phyloP scores from a whole-genome alignment of 2,888 invertebrate species.

The Drosophila sordidapex region DNA sequence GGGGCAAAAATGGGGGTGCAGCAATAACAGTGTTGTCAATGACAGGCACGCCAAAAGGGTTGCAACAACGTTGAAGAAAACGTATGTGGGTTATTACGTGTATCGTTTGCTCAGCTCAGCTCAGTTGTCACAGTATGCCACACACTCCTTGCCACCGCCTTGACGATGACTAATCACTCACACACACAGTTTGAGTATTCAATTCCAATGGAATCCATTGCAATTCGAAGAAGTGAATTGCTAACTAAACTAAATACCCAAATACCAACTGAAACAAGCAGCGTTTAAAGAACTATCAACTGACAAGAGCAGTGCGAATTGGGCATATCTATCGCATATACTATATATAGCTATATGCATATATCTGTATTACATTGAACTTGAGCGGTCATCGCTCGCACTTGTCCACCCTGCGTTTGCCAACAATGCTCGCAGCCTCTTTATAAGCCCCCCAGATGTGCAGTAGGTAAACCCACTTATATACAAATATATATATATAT shows the following conservation, averaged over 20 bases:
- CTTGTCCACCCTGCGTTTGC: neutral
- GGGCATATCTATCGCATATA: neutral
- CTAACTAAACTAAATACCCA: neutral
- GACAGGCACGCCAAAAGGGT: slow-evolving; percentile 10
- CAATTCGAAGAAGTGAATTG: neutral
- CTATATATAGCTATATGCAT: neutral
- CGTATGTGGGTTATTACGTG: slow-evolving; percentile 10
- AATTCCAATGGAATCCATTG: neutral
- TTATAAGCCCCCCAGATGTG: neutral
- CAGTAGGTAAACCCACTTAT: neutral
- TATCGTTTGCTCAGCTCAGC: neutral
- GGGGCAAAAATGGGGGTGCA: neutral
- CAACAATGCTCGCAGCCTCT: slow-evolving; percentile 7
- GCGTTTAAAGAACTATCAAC: neutral
- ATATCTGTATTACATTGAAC: slow-evolving; percentile 32
- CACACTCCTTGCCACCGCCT: neutral
- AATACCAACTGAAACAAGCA: neutral
- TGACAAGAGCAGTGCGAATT: neutral
- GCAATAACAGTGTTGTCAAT: slow-evolving; percentile 6
- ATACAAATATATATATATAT: neutral
- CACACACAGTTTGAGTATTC: neutral
- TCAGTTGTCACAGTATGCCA: neutral
- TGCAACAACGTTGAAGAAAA: slow-evolving; percentile 3
- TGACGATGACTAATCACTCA: neutral
- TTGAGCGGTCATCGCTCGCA: slow-evolving; percentile 43